Evolutionary conservation across 2,797 vertebrate genomes (phyloP).

Genomic region (Acridotheres tristis): DNA sequence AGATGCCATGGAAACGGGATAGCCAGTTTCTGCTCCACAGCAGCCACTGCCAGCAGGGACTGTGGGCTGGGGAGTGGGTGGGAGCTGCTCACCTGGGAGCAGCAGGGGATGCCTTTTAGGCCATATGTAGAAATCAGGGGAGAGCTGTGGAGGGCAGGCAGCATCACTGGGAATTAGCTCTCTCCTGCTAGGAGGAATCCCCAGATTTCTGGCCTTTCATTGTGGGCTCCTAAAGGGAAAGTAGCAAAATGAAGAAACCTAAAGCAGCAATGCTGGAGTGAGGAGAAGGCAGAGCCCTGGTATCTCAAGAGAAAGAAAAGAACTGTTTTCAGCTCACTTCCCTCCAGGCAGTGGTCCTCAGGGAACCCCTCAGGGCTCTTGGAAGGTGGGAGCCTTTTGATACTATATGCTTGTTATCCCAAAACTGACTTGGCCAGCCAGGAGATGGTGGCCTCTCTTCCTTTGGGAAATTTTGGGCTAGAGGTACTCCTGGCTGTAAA

Average conservation of each 20-base stretch:
- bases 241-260: not conserved
- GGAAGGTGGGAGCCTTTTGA: not conserved
- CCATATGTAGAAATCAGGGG: not conserved
- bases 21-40: not conserved
- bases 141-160: not conserved
- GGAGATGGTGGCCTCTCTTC: not conserved
- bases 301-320: not conserved
- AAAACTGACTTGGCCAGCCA: not conserved
- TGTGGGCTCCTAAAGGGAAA: not conserved
- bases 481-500: not conserved
- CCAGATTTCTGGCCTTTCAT: not conserved
- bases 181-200: not conserved
- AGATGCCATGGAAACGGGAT: not conserved
- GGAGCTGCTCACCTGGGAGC: not conserved
- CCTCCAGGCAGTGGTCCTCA: not conserved
- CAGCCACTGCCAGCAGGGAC: not conserved
- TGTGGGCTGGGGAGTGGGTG: not conserved
- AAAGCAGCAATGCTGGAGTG: not conserved
- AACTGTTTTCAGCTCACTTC: not conserved
- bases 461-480: not conserved
- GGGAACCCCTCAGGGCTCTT: not conserved
- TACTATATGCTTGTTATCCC: not conserved
- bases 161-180: not conserved
- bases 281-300: not conserved
- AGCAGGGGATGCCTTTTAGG: not conserved